Conservation (phyloP, 2,888 invertebrate genomes). For the Ornithoptera alexandrae region DNA sequence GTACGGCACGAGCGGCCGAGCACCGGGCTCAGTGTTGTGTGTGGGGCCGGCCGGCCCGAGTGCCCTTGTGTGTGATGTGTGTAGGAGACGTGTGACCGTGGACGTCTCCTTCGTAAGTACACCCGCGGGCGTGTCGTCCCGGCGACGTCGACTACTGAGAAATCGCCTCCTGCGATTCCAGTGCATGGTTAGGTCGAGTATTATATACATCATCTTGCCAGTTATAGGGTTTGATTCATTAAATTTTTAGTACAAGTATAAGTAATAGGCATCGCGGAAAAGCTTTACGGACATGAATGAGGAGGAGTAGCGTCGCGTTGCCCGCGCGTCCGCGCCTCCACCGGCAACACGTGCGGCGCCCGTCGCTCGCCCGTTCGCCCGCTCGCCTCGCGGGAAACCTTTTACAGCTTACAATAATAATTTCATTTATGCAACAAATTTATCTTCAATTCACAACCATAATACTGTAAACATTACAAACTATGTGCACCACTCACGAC, state of each 20-base stretch:
- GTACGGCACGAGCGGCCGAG: constrained; percentile 59
- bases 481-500: neutral
- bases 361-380: constrained; percentile 37
- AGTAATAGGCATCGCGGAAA: constrained; percentile 41
- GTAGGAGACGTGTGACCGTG: constrained; percentile 74
- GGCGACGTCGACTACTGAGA: constrained; percentile 44
- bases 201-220: constrained; percentile 3
- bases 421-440: constrained; percentile 47
- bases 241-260: constrained; percentile 41
- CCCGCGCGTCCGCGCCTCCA: constrained; percentile 59
- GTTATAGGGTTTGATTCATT: constrained; percentile 44
- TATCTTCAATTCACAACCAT: neutral
- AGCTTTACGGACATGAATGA: constrained; percentile 65
- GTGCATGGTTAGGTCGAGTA: neutral
- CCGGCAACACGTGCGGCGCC: constrained; percentile 63
- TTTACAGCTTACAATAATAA: constrained; percentile 52
- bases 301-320: constrained; percentile 60
- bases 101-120: constrained; percentile 75
- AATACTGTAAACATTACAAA: constrained; percentile 1
- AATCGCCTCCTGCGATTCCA: constrained; percentile 1
- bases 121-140: constrained; percentile 49
- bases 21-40: constrained; percentile 65
- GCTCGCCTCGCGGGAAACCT: constrained; percentile 46
- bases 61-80: constrained; percentile 75
- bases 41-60: constrained; percentile 70